Evolutionary conservation across 2,113 vertebrate species (phyloP).

Genomic region (Phalacrocorax brasilianus): DNA sequence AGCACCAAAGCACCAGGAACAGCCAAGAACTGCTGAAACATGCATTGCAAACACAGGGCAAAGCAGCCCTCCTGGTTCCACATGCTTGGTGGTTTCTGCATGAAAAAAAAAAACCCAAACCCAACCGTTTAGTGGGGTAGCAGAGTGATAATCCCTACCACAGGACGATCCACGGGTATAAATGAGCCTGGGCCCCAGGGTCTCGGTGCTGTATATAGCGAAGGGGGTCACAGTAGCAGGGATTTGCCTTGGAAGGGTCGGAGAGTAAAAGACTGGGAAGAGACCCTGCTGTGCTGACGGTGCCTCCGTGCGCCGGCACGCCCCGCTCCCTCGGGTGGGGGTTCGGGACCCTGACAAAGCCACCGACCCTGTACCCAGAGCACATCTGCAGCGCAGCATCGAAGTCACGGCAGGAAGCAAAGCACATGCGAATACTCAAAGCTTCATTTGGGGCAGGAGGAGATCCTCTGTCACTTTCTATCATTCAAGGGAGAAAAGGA

Average conservation of each 20-base stretch:
- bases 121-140: neutral
- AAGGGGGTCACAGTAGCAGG: neutral
- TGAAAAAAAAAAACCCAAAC: neutral
- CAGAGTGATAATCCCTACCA: neutral
- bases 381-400: neutral
- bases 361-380: neutral
- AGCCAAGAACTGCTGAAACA: neutral
- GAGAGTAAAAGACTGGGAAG: neutral
- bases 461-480: neutral
- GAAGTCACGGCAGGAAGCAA: neutral
- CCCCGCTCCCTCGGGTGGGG: neutral
- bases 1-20: neutral
- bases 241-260: neutral
- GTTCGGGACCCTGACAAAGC: fast-evolving
- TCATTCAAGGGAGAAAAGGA: neutral
- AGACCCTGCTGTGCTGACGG: neutral
- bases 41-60: neutral
- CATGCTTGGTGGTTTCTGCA: neutral
- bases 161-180: neutral
- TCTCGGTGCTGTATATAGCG: too few relatives aligned
- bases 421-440: neutral
- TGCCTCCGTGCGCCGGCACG: fast-evolving
- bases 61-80: neutral
- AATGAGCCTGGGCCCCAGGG: neutral
- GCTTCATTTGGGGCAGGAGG: neutral